These are phyloP conservation scores for Rhamnusium bicolor DNA, from an alignment of 2,888 invertebrate species.

Conservation along the genomic window DNA sequence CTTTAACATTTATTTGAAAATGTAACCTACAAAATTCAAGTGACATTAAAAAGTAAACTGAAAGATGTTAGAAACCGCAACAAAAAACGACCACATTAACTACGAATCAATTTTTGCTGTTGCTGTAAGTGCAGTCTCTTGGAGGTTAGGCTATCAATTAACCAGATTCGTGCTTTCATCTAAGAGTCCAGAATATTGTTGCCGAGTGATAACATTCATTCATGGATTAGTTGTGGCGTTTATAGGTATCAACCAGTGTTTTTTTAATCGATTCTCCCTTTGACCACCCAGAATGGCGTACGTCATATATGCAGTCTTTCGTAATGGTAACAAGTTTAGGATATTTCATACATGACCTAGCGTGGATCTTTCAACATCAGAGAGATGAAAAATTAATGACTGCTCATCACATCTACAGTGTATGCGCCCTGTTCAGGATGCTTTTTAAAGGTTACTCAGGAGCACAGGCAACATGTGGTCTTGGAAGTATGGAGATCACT, in stretches of 20 bases:
- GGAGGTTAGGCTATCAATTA: slow-evolving; percentile 57
- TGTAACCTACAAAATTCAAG: slow-evolving; percentile 29
- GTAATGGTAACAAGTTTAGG: slow-evolving; percentile 76
- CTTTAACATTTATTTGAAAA: not conserved
- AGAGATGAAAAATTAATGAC: slow-evolving; percentile 70
- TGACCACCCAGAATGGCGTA: slow-evolving; percentile 61
- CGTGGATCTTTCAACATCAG: slow-evolving; percentile 69
- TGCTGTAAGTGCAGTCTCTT: slow-evolving; percentile 50
- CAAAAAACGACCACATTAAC: slow-evolving; percentile 48
- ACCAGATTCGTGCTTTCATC: slow-evolving; percentile 43
- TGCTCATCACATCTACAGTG: slow-evolving; percentile 73
- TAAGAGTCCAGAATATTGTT: slow-evolving; percentile 61
- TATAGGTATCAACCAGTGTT: slow-evolving; percentile 65
- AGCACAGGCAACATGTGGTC: slow-evolving; percentile 73
- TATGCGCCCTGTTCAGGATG: slow-evolving; percentile 73
- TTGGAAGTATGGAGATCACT: slow-evolving; percentile 76
- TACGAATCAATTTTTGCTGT: slow-evolving; percentile 51
- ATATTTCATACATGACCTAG: slow-evolving; percentile 77
- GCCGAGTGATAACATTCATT: slow-evolving; percentile 59
- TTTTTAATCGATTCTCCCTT: slow-evolving; percentile 62
- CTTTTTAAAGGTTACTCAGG: slow-evolving; percentile 72
- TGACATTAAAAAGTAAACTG: not conserved
- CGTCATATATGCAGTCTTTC: slow-evolving; percentile 60
- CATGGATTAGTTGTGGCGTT: slow-evolving; percentile 63
- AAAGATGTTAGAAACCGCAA: not conserved